Percentiles rank a stretch among this genome's conserved stretches.
phyloP scores from a whole-genome alignment of 1,140 invertebrate species.

The Ostrea denselamellosa region DNA sequence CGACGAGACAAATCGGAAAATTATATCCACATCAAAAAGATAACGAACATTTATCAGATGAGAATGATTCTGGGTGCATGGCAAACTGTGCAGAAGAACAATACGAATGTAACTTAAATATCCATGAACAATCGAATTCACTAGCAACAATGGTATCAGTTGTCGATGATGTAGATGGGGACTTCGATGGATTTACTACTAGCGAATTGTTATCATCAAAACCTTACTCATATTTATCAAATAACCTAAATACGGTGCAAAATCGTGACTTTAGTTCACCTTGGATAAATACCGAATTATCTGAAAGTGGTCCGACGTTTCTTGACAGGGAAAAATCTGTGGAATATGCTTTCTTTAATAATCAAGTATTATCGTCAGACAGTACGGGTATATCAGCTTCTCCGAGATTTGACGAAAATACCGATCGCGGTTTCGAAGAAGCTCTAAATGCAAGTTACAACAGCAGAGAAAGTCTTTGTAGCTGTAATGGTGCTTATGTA shows the following conservation, averaged over 20 bases:
- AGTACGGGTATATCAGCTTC: constrained; percentile 38
- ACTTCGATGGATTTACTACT: constrained; percentile 10
- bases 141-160: not conserved
- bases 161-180: not conserved
- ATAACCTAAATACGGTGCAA: not conserved
- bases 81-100: constrained; percentile 18
- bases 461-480: constrained; percentile 36
- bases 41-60: constrained; percentile 7
- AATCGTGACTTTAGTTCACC: not conserved
- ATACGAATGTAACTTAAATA: not conserved
- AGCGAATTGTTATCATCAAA: constrained; percentile 3
- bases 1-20: not conserved
- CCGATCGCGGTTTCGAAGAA: constrained; percentile 56
- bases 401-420: constrained; percentile 51
- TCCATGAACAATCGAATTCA: not conserved
- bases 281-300: constrained; percentile 31
- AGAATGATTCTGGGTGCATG: constrained; percentile 35
- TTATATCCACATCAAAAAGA: not conserved
- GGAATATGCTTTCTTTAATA: constrained; percentile 42
- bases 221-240: constrained; percentile 35
- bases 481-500: constrained; percentile 26
- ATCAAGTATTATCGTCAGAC: constrained; percentile 31
- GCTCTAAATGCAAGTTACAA: constrained; percentile 48
- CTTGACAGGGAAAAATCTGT: constrained; percentile 5
- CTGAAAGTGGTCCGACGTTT: not conserved